Evolutionary conservation across 2,888 invertebrate genomes (phyloP), one percentile per base, ranked within the genome.

Genomic region (Pharmacophagus antenor): DNA sequence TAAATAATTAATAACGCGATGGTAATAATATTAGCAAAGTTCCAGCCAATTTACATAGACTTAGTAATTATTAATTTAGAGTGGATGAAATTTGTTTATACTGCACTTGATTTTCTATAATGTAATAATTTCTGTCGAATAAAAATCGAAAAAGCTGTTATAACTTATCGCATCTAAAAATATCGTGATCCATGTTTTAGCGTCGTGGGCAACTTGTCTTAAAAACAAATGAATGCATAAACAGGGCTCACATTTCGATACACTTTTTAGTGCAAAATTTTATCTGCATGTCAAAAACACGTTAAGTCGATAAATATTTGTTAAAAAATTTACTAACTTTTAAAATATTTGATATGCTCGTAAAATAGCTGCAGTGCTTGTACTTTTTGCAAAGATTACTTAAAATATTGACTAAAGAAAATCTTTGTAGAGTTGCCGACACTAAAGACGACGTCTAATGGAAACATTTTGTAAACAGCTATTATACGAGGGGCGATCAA

Each of bases 391-490:
- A 10, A 10, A 31, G 15, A 10, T 3, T 10, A 2, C 2, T 12
- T 12, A 31, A 31, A 31, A 31, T 31, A 31, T 31, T 31, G 42
- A 42, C 42, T 4, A 42, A 42, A 42, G 42, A 42, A 42, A 42
- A 42, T n/a, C 31, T 31, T 31, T 31, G 12, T 15, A 31, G 12
- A 10, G 12, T 31, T 12, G 15, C 8, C 31, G 31, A 12, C 12
- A 3, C 31, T 31, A 10, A 15, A 31, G 31, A 12, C 15, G 12
- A 31, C 31, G 12, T 12, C 15, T 15, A 12, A 12, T 10, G 31
- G 10, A 31, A 31, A 31, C 31, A 12, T 31, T 31, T 10, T 31
- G 31, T 31, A 31, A 31, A 31, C 10, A 31, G 12, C 10, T 12
- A 12, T 31, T 31, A 10, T n/a, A n/a, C n/a, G n/a, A n/a, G n/a